Evolutionary conservation across 2,797 vertebrate genomes (phyloP).

Genomic region (Echiichthys vipera): DNA sequence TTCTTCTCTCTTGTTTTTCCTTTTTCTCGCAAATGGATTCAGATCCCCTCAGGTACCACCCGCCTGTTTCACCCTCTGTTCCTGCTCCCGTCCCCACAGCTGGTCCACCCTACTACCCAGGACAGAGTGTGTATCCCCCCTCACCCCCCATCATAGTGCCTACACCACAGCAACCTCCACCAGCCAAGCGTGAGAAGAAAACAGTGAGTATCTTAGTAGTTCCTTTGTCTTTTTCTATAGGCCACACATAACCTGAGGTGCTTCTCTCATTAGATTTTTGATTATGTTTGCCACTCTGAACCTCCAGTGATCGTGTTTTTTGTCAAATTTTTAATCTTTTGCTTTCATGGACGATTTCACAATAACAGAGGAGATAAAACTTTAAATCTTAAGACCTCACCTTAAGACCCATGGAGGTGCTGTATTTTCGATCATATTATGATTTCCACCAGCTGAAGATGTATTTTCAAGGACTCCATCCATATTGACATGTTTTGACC

Average conservation of each 20-base stretch:
- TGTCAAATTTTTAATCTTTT: not conserved
- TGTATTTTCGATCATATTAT: no score
- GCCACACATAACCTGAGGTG: not conserved
- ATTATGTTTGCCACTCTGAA: not conserved
- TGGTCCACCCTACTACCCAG: constrained; percentile 92
- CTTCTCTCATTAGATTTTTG: not conserved
- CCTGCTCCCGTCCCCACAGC: constrained; percentile 79
- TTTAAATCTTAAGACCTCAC: no score
- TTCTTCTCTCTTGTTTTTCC: constrained; percentile 27
- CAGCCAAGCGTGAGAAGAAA: constrained; percentile 97
- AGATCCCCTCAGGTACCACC: constrained; percentile 82
- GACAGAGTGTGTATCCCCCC: constrained; percentile 93
- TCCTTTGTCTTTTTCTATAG: not conserved
- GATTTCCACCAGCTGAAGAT: no score
- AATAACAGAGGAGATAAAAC: no score
- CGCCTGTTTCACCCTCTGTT: constrained; percentile 78
- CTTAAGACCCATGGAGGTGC: no score
- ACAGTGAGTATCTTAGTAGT: constrained; percentile 86
- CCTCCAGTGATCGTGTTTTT: not conserved
- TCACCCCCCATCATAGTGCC: constrained; percentile 97
- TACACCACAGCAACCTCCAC: constrained; percentile 94
- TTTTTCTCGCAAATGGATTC: constrained; percentile 22
- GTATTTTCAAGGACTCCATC: no score
- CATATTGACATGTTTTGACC: no score
- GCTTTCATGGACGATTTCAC: not conserved